Conservation (phyloP, 2,113 vertebrate genomes). For the Callopanchax toddi region DNA sequence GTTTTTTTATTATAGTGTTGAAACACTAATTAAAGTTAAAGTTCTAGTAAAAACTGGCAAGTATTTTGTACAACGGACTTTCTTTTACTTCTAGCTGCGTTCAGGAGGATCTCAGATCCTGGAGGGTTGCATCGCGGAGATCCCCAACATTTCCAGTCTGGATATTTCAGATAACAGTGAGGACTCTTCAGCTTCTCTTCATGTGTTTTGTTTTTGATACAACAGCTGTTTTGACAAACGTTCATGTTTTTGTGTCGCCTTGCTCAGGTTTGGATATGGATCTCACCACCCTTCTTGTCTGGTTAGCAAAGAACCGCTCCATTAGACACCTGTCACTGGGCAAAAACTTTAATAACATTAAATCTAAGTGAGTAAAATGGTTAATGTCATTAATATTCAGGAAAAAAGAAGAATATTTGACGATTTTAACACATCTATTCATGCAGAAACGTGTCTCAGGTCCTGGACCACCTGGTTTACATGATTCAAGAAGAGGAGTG, state of each 20-base stretch:
- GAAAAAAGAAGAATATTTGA: neutral
- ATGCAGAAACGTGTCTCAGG: conserved; percentile 89
- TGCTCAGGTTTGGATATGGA: conserved; percentile 90
- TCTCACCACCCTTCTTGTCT: conserved; percentile 92
- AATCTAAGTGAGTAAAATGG: conserved; percentile 90
- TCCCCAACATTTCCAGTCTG: conserved; percentile 94
- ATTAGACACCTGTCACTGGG: conserved; percentile 93
- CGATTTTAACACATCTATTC: neutral
- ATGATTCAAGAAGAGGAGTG: conserved; percentile 99
- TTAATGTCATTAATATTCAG: neutral
- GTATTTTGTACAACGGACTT: neutral
- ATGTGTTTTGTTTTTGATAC: fast-evolving
- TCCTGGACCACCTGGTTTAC: conserved; percentile 93
- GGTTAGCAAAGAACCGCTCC: conserved; percentile 96
- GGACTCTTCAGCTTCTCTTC: conserved; percentile 15
- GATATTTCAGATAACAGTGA: conserved; percentile 98
- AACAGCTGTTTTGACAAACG: fast-evolving
- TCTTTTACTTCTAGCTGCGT: conserved; percentile 82
- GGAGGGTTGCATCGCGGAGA: conserved; percentile 97
- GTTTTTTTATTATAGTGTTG: no score
- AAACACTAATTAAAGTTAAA: no score
- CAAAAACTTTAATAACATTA: conserved; percentile 99
- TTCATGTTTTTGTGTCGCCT: neutral
- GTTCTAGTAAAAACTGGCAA: no score
- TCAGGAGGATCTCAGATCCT: conserved; percentile 94